Evolutionary conservation across 2,797 vertebrate species (phyloP).

Genomic region (Heteromormyrus szaboi): DNA sequence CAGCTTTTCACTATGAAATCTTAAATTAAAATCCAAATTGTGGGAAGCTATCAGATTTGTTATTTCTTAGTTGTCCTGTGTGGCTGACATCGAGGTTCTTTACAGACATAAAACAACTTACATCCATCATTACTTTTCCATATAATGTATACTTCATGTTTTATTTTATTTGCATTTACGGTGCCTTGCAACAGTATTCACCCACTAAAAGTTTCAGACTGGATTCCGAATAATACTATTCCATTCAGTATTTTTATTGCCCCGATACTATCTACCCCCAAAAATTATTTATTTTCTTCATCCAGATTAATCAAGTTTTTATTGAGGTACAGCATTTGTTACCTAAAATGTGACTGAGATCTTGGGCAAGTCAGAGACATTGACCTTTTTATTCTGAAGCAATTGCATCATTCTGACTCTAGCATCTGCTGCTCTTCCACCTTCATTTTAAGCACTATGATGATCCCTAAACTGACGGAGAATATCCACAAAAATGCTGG

Average conservation of each 20-base stretch:
- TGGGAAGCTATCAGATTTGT: background rate
- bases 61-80: background rate
- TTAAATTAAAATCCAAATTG: slow-evolving; percentile 4
- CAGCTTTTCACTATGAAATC: background rate
- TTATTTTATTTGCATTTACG: background rate
- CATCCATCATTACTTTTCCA: background rate
- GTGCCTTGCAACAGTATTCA: background rate
- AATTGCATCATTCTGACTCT: background rate
- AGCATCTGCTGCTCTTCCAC: background rate
- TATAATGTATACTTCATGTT: background rate
- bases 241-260: background rate
- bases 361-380: background rate
- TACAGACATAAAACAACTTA: background rate
- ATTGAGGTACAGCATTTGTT: background rate
- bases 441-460: background rate
- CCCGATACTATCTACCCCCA: background rate
- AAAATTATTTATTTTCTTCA: background rate
- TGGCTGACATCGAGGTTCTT: background rate
- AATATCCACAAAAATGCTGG: background rate
- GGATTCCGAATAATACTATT: background rate
- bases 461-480: background rate
- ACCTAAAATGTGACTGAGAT: background rate
- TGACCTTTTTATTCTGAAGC: background rate
- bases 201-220: background rate
- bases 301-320: background rate